Evolutionary conservation across 2,888 invertebrate genomes (phyloP), one percentile per base, ranked within the genome.

Genomic region (Lamproptera curius): DNA sequence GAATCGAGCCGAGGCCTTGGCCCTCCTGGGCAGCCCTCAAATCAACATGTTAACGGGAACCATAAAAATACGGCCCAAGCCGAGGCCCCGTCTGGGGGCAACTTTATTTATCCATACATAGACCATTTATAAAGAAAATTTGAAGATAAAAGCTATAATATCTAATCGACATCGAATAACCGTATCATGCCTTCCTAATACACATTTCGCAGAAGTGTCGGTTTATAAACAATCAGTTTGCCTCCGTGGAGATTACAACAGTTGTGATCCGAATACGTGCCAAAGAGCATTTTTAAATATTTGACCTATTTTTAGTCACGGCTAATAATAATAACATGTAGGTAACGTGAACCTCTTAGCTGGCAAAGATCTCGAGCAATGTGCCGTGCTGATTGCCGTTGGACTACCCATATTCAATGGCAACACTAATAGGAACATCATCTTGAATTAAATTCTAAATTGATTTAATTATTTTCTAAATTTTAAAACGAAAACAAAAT

Each of bases 261-360:
- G 65, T 61, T 68, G 67, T 62, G 72, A 63, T 68, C 65, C 56
- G 73, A 73, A 74, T 70, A 63, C 75, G 78, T 76, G 82, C 80
- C 82, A 82, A 74, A 74, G 63, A 62, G 68, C 73, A 76, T 78
- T 83, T 83, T 83, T 81, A 82, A 81, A 85, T 81, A 77, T 86
- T 76, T 81, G 76, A 75, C 77, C 82, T 87, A 87, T 86, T 85
- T 86, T 79, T 87, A 85, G 83, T 67, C 68, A 63, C 62, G 59
- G 76, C 86, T 86, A 85, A 82, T 84, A 85, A 86, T 87, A 87
- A 83, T 84, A 70, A 84, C 83, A 83, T 79, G 82, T 74, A 70
- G 70, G 75, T 86, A 87, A 85, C 79, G 80, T 82, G 85, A 85
- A 80, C 82, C 84, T 75, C 72, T 75, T 75, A 73, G 68, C 73